These are phyloP conservation scores for Varecia variegata DNA, from an alignment of 2,797 vertebrate genomes.

Conservation along the genomic window DNA sequence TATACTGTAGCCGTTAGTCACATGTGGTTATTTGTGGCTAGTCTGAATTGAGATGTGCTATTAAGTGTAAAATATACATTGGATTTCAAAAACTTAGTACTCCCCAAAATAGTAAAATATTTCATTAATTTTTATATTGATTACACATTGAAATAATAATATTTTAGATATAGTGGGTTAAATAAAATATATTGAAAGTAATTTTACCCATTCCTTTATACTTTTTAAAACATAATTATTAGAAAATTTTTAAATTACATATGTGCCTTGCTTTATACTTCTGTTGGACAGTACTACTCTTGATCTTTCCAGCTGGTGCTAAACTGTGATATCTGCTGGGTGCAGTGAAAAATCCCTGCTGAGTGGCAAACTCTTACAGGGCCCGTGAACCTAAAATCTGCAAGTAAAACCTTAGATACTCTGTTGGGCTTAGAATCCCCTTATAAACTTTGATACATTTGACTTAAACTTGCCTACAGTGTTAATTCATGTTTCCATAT, in stretches of 20 bases:
- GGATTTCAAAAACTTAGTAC: neutral
- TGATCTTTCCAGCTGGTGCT: neutral
- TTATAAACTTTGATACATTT: neutral
- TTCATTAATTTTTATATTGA: neutral
- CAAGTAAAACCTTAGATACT: neutral
- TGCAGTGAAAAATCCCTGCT: neutral
- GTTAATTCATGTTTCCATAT: neutral
- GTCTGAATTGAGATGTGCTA: neutral
- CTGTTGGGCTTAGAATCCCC: neutral
- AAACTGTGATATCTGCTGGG: neutral
- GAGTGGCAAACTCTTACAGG: neutral
- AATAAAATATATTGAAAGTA: neutral
- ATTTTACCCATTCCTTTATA: neutral
- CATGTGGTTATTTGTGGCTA: neutral
- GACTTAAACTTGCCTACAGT: neutral
- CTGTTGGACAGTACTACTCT: neutral
- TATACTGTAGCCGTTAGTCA: neutral
- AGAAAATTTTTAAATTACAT: neutral
- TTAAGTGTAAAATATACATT: neutral
- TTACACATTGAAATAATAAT: slow-evolving; percentile 22
- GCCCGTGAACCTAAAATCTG: neutral
- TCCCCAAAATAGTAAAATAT: neutral
- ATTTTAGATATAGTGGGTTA: neutral
- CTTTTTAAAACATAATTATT: neutral
- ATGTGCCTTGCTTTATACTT: neutral